These are phyloP conservation scores for Sminthurides bifidus DNA, from an alignment of 1,140 invertebrate genomes.

Conservation along the genomic window DNA sequence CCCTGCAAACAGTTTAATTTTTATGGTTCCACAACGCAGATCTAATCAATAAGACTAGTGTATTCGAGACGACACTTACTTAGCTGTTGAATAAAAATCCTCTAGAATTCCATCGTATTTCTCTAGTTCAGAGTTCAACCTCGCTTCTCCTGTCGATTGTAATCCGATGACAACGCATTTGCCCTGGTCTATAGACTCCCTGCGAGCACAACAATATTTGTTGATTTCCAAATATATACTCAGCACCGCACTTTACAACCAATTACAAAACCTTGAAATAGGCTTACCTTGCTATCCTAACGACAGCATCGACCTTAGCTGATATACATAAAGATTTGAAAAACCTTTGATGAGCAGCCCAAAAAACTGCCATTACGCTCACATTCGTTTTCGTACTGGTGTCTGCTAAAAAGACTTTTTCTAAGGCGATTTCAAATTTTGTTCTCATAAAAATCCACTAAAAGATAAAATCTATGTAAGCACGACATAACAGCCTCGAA, in stretches of 20 bases:
- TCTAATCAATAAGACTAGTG: too few relatives aligned
- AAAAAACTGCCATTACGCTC: constrained; percentile 97
- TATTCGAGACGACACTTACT: constrained; percentile 48
- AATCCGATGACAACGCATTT: constrained; percentile 99
- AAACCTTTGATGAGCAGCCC: constrained; percentile 98
- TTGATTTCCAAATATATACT: background rate
- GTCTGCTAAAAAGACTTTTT: constrained; percentile 86
- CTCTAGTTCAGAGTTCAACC: constrained; percentile 90
- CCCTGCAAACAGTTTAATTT: constrained; percentile 42
- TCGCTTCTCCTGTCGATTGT: constrained; percentile 95
- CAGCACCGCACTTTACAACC: too few relatives aligned
- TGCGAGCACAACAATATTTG: constrained; percentile 29
- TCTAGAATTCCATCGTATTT: constrained; percentile 90
- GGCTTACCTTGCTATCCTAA: constrained; percentile 50
- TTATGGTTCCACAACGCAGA: too few relatives aligned
- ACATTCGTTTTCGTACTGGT: constrained; percentile 81
- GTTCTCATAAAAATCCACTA: constrained; percentile 55
- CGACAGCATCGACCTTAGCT: constrained; percentile 82
- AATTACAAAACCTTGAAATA: background rate
- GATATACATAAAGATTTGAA: constrained; percentile 99
- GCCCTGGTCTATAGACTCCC: constrained; percentile 87
- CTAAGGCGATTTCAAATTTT: constrained; percentile 88
- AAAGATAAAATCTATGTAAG: too few relatives aligned
- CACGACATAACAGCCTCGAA: too few relatives aligned
- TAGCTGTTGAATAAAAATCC: constrained; percentile 98